Conservation (phyloP, 2,888 invertebrate species). For the Oeneis ivallda region DNA sequence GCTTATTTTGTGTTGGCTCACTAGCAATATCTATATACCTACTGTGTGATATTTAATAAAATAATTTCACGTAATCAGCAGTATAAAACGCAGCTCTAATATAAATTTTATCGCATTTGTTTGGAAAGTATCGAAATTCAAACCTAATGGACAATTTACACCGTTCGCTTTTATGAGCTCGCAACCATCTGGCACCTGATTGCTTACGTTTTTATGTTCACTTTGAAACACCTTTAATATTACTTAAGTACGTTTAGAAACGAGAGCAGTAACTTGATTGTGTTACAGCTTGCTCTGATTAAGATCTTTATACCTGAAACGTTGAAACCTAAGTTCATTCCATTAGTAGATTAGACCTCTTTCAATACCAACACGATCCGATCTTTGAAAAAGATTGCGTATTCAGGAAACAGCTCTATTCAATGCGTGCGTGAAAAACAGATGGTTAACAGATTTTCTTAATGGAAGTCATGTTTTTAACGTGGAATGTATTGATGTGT, state of each 20-base stretch:
- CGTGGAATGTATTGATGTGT: neutral
- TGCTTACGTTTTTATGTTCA: slow-evolving; percentile 76
- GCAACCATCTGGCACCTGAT: slow-evolving; percentile 76
- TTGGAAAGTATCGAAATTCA: slow-evolving; percentile 72
- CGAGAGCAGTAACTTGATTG: slow-evolving; percentile 20
- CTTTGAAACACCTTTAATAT: slow-evolving; percentile 58
- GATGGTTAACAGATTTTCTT: slow-evolving; percentile 20
- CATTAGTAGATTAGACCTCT: slow-evolving; percentile 69
- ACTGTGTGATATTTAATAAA: neutral
- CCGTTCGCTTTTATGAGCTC: slow-evolving; percentile 69
- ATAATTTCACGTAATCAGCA: slow-evolving; percentile 20
- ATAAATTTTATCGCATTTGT: slow-evolving; percentile 37
- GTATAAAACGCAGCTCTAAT: slow-evolving; percentile 21
- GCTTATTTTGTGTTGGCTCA: no score
- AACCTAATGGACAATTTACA: slow-evolving; percentile 75
- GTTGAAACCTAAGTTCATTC: slow-evolving; percentile 53
- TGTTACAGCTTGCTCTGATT: slow-evolving; percentile 47
- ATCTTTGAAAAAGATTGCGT: slow-evolving; percentile 25
- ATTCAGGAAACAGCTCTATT: slow-evolving; percentile 26
- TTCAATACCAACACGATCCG: slow-evolving; percentile 37
- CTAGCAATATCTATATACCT: no score
- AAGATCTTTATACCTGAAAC: slow-evolving; percentile 52
- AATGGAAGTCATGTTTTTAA: slow-evolving; percentile 25
- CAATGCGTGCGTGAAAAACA: slow-evolving; percentile 26
- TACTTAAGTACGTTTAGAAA: slow-evolving; percentile 20